Conservation (phyloP, 2,113 vertebrate species). For the Anthoscopus minutus region DNA sequence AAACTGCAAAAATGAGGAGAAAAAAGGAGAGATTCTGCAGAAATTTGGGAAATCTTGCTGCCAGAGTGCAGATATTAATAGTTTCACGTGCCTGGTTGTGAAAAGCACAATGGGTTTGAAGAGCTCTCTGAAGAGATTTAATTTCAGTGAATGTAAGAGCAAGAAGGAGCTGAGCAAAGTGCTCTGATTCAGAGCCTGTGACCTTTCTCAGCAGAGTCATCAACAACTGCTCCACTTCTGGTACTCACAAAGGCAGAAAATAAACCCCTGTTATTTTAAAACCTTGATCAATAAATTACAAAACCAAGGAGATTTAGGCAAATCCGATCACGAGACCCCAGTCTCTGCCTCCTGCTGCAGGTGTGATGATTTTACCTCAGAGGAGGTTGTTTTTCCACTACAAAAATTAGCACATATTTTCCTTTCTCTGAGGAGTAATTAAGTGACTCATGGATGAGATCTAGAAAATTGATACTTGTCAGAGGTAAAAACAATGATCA, state of each 20-base stretch:
- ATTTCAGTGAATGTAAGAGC: not conserved
- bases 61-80: not conserved
- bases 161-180: not conserved
- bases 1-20: not conserved
- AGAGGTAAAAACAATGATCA: constrained; percentile 45
- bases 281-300: not conserved
- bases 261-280: not conserved
- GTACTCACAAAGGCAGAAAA: not conserved
- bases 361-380: not conserved
- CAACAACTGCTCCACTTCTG: not conserved
- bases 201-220: not conserved
- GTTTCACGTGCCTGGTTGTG: not conserved
- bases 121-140: not conserved
- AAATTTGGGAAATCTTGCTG: not conserved
- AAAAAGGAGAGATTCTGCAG: not conserved
- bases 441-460: constrained; percentile 49
- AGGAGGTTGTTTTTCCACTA: constrained; percentile 7
- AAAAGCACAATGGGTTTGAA: not conserved
- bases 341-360: not conserved
- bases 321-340: not conserved
- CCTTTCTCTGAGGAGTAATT: constrained; percentile 47
- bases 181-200: not conserved
- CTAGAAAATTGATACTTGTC: constrained; percentile 58
- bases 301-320: not conserved
- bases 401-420: constrained; percentile 29